phyloP scores from a whole-genome alignment of 2,888 invertebrate species.

The Stenotaenia linearis region DNA sequence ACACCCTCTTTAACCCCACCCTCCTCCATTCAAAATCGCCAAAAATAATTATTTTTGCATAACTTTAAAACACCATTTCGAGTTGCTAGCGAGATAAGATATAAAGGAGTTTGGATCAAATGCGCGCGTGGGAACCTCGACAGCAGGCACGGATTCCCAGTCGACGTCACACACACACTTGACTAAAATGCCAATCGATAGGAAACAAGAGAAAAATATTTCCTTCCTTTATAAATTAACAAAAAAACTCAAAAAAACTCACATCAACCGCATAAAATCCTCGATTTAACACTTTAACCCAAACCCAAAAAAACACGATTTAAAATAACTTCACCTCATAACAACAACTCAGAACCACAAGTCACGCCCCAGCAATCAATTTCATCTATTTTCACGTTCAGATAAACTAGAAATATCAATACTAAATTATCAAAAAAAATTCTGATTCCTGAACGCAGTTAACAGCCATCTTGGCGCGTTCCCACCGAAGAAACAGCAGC shows the following conservation, averaged over 20 bases:
- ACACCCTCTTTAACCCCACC: not conserved
- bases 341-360: too few relatives aligned
- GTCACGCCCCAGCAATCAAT: not conserved
- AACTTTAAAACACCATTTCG: not conserved
- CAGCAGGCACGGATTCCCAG: not conserved
- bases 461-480: not conserved
- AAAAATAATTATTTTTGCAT: not conserved
- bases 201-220: not conserved
- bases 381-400: not conserved
- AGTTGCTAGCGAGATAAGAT: not conserved
- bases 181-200: slow-evolving; percentile 1
- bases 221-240: not conserved
- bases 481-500: not conserved
- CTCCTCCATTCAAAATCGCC: too few relatives aligned
- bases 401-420: not conserved
- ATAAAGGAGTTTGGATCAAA: slow-evolving; percentile 9
- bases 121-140: not conserved
- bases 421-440: not conserved
- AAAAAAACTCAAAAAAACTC: not conserved
- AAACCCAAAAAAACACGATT: not conserved
- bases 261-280: too few relatives aligned
- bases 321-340: not conserved
- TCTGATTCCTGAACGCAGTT: not conserved
- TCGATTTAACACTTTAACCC: too few relatives aligned
- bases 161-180: not conserved